Evolutionary conservation across 2,888 invertebrate species (phyloP), one percentile per base, ranked within the genome.

Genomic region (Xanthorhoe designata): DNA sequence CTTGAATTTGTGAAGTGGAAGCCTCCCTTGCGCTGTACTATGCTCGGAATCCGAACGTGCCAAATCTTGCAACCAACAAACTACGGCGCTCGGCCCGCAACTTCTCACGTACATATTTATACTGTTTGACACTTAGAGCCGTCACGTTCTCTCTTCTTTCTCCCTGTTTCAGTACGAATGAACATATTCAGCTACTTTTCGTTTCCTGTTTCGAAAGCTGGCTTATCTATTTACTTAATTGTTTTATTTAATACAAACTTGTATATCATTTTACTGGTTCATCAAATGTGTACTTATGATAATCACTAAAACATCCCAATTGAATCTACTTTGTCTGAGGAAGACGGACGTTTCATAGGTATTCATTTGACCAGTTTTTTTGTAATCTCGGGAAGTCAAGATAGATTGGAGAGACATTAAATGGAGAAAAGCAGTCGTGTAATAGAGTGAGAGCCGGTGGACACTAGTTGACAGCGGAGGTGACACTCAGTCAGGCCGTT

Each of bases 401-500:
- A 76, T 75, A 76, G 76, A 80, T 82, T 80, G 80, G 80, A 78
- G 80, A 79, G 76, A 78, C 78, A 79, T 81, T 82, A 80, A 80
- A 78, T 77, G 83, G 80, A 77, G 77, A 82, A 81, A 79, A 47
- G 47, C 17, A 47, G 47, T 47, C 47, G 47, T 42, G 38, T 47
- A 47, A 78, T 78, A 72, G 73, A 72, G 78, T 73, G 78, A 75
- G 78, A 75, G 79, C 74, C 74, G 79, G 78, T 80, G 84, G 84
- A 84, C 85, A 83, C 78, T 85, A 24, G 61, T 64, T 64, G 87
- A 86, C 87, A 84, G 81, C 80, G 86, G 85, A 88, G 87, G 89
- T 90, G 92, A 91, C 92, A 89, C 69, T 66, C 66, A 72, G 88
- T 82, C 83, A 81, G 81, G 84, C 89, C 89, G 91, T 92, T 92